Percentiles rank a stretch among this genome's conserved stretches.
Conservation (phyloP, 1,140 invertebrate species). For the Planococcus citri region DNA sequence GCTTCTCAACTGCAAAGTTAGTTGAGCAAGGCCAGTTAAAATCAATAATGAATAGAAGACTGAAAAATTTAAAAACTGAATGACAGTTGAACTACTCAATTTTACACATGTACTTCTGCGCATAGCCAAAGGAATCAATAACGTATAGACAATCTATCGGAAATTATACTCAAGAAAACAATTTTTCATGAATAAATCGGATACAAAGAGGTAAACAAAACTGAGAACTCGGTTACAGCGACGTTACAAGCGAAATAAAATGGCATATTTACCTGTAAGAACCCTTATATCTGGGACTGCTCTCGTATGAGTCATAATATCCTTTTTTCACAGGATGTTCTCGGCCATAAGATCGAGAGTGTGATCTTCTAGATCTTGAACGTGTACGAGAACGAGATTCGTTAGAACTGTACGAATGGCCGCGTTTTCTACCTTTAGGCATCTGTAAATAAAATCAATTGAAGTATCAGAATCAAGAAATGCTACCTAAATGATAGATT, state of each 20-base stretch:
- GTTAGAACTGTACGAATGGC: background rate
- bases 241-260: background rate
- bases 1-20: too few relatives aligned
- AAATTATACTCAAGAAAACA: background rate
- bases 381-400: constrained; percentile 1
- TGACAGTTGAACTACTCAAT: too few relatives aligned
- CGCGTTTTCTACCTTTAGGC: constrained; percentile 13
- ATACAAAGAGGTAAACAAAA: background rate
- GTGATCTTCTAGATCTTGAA: background rate
- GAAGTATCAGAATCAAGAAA: too few relatives aligned
- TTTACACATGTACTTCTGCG: background rate
- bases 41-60: background rate
- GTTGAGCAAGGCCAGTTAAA: background rate
- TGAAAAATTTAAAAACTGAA: too few relatives aligned
- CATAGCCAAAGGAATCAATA: background rate
- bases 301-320: constrained; percentile 10
- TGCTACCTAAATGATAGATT: too few relatives aligned
- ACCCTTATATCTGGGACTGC: background rate
- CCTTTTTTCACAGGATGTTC: background rate
- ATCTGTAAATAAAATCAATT: background rate
- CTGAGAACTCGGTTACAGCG: background rate
- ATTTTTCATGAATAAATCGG: background rate
- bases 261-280: constrained; percentile 10
- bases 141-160: background rate
- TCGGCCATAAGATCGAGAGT: background rate